These are phyloP conservation scores for Catagonus wagneri DNA, from an alignment of 2,113 vertebrate genomes.

Conservation along the genomic window DNA sequence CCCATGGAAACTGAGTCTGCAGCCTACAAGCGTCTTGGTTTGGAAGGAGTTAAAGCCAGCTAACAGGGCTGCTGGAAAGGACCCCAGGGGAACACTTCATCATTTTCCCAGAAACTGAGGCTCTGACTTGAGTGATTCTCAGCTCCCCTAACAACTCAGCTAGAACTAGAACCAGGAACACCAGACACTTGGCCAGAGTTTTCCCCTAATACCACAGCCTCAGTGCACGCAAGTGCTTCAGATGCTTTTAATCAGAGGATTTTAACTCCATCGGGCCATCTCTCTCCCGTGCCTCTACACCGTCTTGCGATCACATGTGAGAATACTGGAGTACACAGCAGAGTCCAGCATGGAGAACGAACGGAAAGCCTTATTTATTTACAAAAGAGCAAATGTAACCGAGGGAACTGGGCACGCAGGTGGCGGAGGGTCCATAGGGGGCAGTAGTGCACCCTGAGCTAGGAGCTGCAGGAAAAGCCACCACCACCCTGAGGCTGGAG, in stretches of 20 bases:
- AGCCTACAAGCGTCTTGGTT: not conserved
- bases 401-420: not conserved
- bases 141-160: not conserved
- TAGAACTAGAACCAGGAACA: not conserved
- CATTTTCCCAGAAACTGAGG: not conserved
- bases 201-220: not conserved
- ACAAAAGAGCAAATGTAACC: not conserved
- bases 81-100: rapidly evolving
- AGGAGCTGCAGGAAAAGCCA: not conserved
- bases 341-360: not conserved
- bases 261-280: not conserved
- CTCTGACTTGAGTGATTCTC: not conserved
- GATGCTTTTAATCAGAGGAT: not conserved
- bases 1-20: not conserved
- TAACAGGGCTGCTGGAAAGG: not conserved
- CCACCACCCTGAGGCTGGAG: not conserved
- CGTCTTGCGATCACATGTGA: not conserved
- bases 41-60: not conserved
- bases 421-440: not conserved
- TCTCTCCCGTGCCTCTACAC: not conserved
- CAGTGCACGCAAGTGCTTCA: not conserved
- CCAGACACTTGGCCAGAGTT: not conserved
- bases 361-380: not conserved
- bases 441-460: not conserved
- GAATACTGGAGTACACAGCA: not conserved